Conservation (phyloP, 2,888 invertebrate genomes). For the Eupithecia inturbata region DNA sequence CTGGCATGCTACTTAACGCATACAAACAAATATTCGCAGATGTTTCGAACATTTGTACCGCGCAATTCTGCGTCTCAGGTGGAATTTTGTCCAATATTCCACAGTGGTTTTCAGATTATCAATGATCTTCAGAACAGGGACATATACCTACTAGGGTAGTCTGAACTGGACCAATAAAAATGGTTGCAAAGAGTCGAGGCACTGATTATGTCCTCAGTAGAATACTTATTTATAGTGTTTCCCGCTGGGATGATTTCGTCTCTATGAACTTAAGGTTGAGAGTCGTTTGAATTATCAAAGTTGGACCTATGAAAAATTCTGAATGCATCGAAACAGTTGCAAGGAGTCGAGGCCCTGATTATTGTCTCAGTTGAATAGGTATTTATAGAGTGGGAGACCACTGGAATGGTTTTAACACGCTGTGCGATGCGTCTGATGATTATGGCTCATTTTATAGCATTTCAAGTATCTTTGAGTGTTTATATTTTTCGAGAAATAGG, state of each 20-base stretch:
- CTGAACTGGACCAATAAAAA: background rate
- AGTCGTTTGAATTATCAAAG: background rate
- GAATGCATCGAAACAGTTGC: background rate
- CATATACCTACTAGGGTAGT: background rate
- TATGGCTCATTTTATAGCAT: background rate
- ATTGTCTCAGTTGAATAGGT: background rate
- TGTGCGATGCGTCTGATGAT: conserved; percentile 10
- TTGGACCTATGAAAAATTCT: background rate
- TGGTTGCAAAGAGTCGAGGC: background rate
- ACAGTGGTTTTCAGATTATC: background rate
- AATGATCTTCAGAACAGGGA: background rate
- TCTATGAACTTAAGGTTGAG: background rate
- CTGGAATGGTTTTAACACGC: conserved; percentile 33
- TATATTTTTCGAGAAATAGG: background rate
- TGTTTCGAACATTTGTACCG: background rate
- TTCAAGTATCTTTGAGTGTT: background rate
- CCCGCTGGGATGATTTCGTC: conserved; percentile 24
- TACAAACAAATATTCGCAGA: background rate
- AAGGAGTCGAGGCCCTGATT: conserved; percentile 1
- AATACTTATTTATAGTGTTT: conserved; percentile 50
- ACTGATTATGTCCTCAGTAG: conserved; percentile 57
- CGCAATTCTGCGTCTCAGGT: background rate
- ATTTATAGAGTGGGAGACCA: conserved; percentile 3
- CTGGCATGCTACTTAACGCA: background rate
- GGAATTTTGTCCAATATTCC: background rate